Percentiles rank a stretch among this genome's conserved stretches.
Evolutionary conservation across 2,113 vertebrate species (phyloP).

Genomic region (Dipodomys ordii): DNA sequence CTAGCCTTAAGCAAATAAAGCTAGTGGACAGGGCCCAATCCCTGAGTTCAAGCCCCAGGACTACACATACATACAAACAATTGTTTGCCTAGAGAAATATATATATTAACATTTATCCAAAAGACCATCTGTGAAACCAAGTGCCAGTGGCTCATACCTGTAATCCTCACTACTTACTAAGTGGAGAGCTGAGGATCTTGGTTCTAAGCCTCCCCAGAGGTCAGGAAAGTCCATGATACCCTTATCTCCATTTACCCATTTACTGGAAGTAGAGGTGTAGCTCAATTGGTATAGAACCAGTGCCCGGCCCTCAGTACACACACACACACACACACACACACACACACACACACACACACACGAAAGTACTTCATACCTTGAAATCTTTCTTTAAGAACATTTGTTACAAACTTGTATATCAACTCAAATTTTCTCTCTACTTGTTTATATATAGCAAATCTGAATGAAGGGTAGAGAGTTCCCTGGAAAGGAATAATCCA

Average conservation of each 20-base stretch:
- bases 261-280: too few relatives aligned
- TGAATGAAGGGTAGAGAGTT: background rate
- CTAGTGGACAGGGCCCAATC: too few relatives aligned
- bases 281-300: too few relatives aligned
- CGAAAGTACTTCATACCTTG: background rate
- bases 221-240: too few relatives aligned
- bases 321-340: too few relatives aligned
- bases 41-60: too few relatives aligned
- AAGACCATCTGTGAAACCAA: too few relatives aligned
- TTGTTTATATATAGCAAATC: background rate
- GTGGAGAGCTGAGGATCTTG: background rate
- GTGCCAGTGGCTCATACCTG: too few relatives aligned
- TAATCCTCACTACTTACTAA: too few relatives aligned
- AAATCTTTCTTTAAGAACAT: background rate
- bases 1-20: background rate
- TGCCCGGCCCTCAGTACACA: too few relatives aligned
- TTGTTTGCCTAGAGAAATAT: background rate
- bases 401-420: background rate
- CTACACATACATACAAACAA: background rate
- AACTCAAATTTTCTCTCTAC: background rate
- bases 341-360: background rate
- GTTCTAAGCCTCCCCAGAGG: too few relatives aligned
- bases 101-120: background rate
- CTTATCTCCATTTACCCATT: too few relatives aligned
- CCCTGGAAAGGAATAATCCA: background rate